Conservation (phyloP, 2,888 invertebrate genomes). For the Lucinisca nassula region DNA sequence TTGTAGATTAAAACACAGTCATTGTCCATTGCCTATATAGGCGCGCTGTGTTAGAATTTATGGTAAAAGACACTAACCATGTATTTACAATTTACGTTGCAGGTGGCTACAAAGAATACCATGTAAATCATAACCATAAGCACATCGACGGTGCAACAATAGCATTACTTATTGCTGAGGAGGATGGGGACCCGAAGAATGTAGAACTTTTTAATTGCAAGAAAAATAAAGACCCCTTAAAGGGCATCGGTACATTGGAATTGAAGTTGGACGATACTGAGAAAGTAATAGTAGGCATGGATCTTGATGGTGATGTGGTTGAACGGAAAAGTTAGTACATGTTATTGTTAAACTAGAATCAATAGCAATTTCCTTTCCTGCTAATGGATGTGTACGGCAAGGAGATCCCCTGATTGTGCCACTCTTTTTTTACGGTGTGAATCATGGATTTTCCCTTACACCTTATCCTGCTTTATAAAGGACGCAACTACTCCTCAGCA, state of each 20-base stretch:
- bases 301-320: slow-evolving; percentile 70
- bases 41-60: too few species aligned
- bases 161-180: slow-evolving; percentile 39
- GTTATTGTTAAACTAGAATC: too few species aligned
- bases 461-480: background rate
- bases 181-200: slow-evolving; percentile 55
- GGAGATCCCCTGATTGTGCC: background rate
- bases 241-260: slow-evolving; percentile 66
- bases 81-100: too few species aligned
- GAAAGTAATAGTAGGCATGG: slow-evolving; percentile 69
- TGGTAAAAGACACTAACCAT: too few species aligned
- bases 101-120: slow-evolving; percentile 59
- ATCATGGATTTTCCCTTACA: background rate
- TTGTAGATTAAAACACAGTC: too few species aligned
- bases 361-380: background rate
- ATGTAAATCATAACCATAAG: slow-evolving; percentile 59
- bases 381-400: background rate
- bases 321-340: slow-evolving; percentile 24
- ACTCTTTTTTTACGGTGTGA: background rate
- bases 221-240: slow-evolving; percentile 69
- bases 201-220: slow-evolving; percentile 51
- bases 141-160: slow-evolving; percentile 48
- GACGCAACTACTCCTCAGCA: too few species aligned
- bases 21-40: too few species aligned
- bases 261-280: slow-evolving; percentile 61